Evolutionary conservation across 2,797 vertebrate species (phyloP), one percentile per base, ranked within the genome.

Genomic region (Echiichthys vipera): DNA sequence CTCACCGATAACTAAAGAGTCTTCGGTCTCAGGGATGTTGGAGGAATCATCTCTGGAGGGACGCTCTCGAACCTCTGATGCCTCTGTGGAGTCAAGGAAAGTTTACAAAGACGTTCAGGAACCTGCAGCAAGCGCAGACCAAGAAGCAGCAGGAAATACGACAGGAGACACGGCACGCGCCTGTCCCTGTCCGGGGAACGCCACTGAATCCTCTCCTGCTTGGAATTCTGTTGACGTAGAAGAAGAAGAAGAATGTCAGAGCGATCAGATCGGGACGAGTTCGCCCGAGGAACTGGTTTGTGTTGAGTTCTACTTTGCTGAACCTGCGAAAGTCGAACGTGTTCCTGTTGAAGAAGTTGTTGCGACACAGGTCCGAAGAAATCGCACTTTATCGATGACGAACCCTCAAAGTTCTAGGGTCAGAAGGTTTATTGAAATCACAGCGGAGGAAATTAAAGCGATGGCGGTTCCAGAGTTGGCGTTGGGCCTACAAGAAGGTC

Each of bases 391-490:
- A 7, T 50, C 11, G n/a, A n/a, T n/a, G 0, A 0, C 15, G 0
- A 40, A 13, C 13, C 24, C 51, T 50, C 36, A 59, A 17, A 78
- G 36, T 10, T 75, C 74, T 40, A 62, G 40, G n/a, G 25, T 80
- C 58, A 45, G 29, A 36, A 54, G 46, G 5, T 14, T 81, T 4
- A 2, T 84, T 2, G 80, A 80, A 37, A 22, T n/a, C 0, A 72
- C 69, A 0, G 67, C 76, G 11, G 69, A 75, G 7, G 73, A 80
- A 61, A 29, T 86, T 22, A 58, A 40, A 47, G 56, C n/a, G 0
- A 53, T 81, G 56, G 34, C 17, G 0, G 45, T 65, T 32, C 81
- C 84, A 0, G 87, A 89, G 7, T 1, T 77, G 42, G 5, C 37
- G 1, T 0, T 68, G 20, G 51, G 17, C 3, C 20, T 24, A 12